Evolutionary conservation across 2,888 invertebrate genomes (phyloP), one percentile per base, ranked within the genome.

Genomic region (Mesorhabditis spiculigera): DNA sequence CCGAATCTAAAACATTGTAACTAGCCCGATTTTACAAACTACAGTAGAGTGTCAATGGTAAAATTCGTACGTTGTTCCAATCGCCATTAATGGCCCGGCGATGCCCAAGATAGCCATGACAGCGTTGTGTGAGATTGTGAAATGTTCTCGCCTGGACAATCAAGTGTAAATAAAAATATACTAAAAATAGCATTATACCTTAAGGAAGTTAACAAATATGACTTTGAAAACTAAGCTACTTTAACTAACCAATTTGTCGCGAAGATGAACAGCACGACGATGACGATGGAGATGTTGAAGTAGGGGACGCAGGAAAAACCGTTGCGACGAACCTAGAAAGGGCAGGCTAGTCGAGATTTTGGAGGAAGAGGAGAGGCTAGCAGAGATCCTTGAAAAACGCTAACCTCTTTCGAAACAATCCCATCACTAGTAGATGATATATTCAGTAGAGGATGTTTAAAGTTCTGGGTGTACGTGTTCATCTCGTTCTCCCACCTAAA

Each of bases 241-340:
- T 10, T 10, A 50, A 50, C 50, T 13, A 13, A 50, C 50, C 50
- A 50, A 50, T 76, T 80, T 0, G 78, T 75, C 50, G 74, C 63
- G 28, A 79, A 66, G 63, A 79, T 78, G 73, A 81, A 81, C 6
- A 72, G 16, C 68, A 77, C 75, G 3, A 81, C 80, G 45, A 75
- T 44, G 13, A 69, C 65, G 28, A 81, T 72, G 13, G 80, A 79
- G 66, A 80, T 69, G 5, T 71, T 66, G 73, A 81, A 79, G 68
- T 73, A 81, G 10, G 81, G 81, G 44, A 80, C 72, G 65, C 80
- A 80, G 1, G 80, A 66, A 63, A 81, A 68, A 50, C 81, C 81
- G 68, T 80, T 81, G 42, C 74, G 70, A 43, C 81, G 73, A 6
- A 81, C 81, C 78, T 78, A 45, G 65, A 70, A 58, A 28, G 28